Base-by-base conservation (phyloP, 2,888 invertebrate genomes). In the Himalopsyche kuldschensis region DNA sequence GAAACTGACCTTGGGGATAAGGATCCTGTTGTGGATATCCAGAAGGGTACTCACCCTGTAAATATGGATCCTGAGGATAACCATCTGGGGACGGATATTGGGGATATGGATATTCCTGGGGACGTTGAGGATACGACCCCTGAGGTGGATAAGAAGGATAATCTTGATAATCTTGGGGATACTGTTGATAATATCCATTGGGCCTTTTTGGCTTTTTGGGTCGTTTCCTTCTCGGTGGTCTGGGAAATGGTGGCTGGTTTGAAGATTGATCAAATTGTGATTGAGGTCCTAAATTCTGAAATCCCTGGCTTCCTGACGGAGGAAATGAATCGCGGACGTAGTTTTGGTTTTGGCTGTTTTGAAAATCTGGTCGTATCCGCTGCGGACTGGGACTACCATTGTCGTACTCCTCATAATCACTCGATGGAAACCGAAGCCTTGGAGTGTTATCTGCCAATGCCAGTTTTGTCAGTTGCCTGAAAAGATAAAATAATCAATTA, bases 351-450 rank as follows among this genome's bases (percentile, higher is more conserved):
- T 75, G 35, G 30, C 11, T 3, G 3, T 75, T 75, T 27, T 75
- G 75, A 11, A 75, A 75, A n/a, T 35, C 30, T 24, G 75, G 35
- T 30, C 20, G 55, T 20, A 55, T 20, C 20, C 20, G 55, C 6
- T 20, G n/a, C 1, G 55, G 24, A 41, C 76, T 76, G 47, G 30
- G 17, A 47, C 46, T 81, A n/a, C 32, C 35, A 30, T 5, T 30
- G 30, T 27, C 46, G 82, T 78, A 24, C 46, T 81, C 81, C 24
- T 82, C 78, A 24, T 81, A 81, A 47, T 79, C 84, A 20, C 79
- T 47, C 5, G 32, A 78, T 48, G 86, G 86, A 80, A 84, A 84
- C 32, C 85, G 30, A 46, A 85, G 79, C 32, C 86, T 79, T 77
- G 84, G 81, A 6, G 69, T 20, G 10, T 27, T 80, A 20, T 85